These are phyloP conservation scores for Nyctibius bracteatus DNA, from an alignment of 2,113 vertebrate genomes.

Conservation along the genomic window DNA sequence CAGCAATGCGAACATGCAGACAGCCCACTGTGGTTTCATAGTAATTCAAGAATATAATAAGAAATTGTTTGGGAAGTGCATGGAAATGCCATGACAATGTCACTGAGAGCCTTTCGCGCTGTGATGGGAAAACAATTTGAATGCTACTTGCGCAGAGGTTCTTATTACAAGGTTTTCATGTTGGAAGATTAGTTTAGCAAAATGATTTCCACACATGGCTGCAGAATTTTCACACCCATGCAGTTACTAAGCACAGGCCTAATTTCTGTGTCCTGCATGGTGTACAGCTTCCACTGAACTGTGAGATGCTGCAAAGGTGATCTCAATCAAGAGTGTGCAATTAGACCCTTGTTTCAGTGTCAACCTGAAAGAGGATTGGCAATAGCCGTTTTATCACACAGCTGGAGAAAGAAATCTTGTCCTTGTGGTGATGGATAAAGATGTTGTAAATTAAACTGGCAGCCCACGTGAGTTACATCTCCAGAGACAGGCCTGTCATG, in stretches of 20 bases:
- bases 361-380: not conserved
- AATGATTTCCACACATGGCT: not conserved
- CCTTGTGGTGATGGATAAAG: not conserved
- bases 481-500: not conserved
- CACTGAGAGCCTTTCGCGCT: not conserved
- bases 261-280: not conserved
- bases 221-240: not conserved
- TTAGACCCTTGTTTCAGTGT: not conserved
- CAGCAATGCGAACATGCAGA: not conserved
- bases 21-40: not conserved
- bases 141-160: not conserved
- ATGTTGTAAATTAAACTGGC: not conserved
- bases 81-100: not conserved
- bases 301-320: not conserved
- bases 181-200: not conserved
- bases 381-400: not conserved
- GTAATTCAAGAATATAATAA: not conserved
- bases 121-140: not conserved
- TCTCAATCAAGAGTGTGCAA: not conserved
- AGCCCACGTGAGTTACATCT: not conserved
- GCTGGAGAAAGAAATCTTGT: not conserved
- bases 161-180: not conserved
- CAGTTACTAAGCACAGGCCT: not conserved
- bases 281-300: not conserved
- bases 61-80: not conserved